Conservation (phyloP, 35 echinoderm and acorn worm species). For the Strongylocentrotus purpuratus region DNA sequence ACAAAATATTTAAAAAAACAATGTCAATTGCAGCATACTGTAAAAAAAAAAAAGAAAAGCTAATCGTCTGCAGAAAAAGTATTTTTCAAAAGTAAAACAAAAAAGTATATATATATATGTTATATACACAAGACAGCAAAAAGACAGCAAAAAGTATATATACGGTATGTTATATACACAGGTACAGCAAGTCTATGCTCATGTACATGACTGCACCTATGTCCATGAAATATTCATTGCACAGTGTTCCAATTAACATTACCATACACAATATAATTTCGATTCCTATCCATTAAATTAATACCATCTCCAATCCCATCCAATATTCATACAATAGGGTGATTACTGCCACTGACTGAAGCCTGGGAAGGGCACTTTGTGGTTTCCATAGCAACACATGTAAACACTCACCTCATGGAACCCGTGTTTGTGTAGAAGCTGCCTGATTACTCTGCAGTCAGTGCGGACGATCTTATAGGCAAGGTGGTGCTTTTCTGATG, state of each 20-base stretch:
- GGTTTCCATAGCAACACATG: background rate
- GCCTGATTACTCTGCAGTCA: slow-evolving; percentile 90
- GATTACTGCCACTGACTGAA: background rate
- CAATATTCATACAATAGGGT: background rate
- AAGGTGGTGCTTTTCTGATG: slow-evolving; percentile 90
- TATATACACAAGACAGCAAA: no score
- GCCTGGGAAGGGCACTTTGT: background rate
- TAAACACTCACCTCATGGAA: slow-evolving; percentile 86
- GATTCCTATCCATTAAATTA: background rate
- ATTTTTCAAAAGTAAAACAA: no score
- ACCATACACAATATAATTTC: background rate
- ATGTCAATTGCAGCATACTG: no score
- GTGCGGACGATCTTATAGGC: slow-evolving; percentile 96
- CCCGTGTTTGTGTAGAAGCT: slow-evolving; percentile 93
- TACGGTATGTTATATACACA: no score
- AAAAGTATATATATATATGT: no score
- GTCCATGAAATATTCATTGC: background rate
- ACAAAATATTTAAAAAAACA: no score
- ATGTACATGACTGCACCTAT: background rate
- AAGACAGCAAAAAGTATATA: no score
- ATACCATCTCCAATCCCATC: background rate
- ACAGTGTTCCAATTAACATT: background rate
- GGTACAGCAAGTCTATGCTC: background rate
- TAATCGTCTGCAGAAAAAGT: no score
- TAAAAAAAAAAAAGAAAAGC: no score